Conservation (phyloP, 2,888 invertebrate genomes). For the Venusia cambrica region DNA sequence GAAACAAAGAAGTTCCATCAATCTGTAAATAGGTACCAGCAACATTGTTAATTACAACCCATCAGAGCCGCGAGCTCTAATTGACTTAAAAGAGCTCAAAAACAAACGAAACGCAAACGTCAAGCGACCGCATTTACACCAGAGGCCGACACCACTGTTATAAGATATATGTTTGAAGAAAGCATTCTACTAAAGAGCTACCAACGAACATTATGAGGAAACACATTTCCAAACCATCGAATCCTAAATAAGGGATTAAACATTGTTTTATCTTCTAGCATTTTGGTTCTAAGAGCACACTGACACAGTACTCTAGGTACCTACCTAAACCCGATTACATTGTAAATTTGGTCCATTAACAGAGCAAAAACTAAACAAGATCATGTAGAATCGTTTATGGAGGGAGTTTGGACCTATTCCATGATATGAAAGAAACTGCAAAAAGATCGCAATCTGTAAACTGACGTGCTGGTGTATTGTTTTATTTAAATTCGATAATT, state of each 20-base stretch:
- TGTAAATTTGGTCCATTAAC: conserved; percentile 42
- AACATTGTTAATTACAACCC: conserved; percentile 24
- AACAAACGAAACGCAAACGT: conserved; percentile 50
- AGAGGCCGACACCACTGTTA: too few species aligned
- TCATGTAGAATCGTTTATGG: conserved; percentile 75
- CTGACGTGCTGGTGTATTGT: too few species aligned
- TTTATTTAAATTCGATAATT: too few species aligned
- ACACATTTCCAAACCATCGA: too few species aligned
- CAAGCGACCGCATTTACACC: conserved; percentile 37
- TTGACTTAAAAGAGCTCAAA: conserved; percentile 55
- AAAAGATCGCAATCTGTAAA: too few species aligned
- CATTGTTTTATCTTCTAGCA: too few species aligned
- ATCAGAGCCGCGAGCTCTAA: conserved; percentile 41
- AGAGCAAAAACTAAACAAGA: conserved; percentile 71
- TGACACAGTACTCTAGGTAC: background rate
- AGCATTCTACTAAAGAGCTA: too few species aligned
- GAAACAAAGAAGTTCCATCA: conserved; percentile 15
- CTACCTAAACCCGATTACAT: conserved; percentile 1
- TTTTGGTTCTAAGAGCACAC: too few species aligned
- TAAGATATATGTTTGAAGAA: too few species aligned
- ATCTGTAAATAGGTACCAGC: conserved; percentile 15
- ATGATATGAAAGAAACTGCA: conserved; percentile 11
- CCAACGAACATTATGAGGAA: too few species aligned
- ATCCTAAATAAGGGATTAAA: too few species aligned
- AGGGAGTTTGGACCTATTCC: conserved; percentile 31